Conservation (phyloP, 1,140 invertebrate genomes). For the Metopolophium dirhodum region DNA sequence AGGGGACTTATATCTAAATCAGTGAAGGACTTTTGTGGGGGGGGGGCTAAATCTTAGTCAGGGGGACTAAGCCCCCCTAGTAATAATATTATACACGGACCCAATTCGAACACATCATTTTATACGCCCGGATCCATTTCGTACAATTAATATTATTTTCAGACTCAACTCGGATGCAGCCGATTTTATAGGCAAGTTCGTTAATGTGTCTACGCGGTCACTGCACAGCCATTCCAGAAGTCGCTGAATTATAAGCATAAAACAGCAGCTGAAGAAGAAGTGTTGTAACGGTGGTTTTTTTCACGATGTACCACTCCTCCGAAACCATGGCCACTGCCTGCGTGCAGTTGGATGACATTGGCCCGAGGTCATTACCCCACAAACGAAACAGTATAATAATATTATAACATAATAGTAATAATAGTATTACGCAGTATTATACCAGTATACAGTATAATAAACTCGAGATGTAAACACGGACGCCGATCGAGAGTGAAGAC, state of each 20-base stretch:
- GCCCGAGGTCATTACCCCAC: slow-evolving; percentile 51
- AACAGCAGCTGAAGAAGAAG: not conserved
- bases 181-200: not conserved
- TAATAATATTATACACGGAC: too few relatives aligned
- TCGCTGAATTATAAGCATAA: not conserved
- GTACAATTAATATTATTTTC: too few relatives aligned
- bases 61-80: too few relatives aligned
- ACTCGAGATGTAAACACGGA: slow-evolving; percentile 43
- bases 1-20: too few relatives aligned
- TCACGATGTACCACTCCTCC: slow-evolving; percentile 16
- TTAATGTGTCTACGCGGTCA: not conserved
- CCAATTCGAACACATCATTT: too few relatives aligned
- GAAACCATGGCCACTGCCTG: not conserved
- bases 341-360: slow-evolving; percentile 54
- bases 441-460: not conserved
- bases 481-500: not conserved
- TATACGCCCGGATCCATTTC: too few relatives aligned
- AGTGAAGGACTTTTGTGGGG: too few relatives aligned
- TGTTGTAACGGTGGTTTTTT: slow-evolving; percentile 49
- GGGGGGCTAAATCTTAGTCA: too few relatives aligned
- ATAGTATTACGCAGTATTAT: not conserved
- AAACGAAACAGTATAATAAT: not conserved
- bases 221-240: not conserved
- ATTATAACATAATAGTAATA: slow-evolving; percentile 23
- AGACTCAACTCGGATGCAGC: too few relatives aligned